Conservation (phyloP, 2,888 invertebrate species). For the Trachelus tabidus region DNA sequence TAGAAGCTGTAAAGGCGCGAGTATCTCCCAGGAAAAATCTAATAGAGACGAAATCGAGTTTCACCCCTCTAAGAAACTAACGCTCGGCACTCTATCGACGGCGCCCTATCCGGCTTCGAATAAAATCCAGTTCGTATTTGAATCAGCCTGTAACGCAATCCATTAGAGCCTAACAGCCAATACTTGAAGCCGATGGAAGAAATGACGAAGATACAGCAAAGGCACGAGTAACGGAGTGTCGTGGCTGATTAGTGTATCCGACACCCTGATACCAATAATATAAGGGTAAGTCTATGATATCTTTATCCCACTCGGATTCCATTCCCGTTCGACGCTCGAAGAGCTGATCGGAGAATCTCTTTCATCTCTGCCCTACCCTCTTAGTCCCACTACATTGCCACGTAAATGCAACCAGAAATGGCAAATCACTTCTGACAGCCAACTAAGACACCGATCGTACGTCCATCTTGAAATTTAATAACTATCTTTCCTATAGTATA, state of each 20-base stretch:
- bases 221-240: constrained; percentile 37
- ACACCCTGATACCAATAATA: neutral
- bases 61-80: constrained; percentile 49
- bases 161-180: constrained; percentile 65
- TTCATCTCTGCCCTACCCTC: constrained; percentile 36
- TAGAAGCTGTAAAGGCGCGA: neutral
- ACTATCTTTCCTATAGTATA: too few species aligned
- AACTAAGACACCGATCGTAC: constrained; percentile 41
- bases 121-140: constrained; percentile 65
- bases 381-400: constrained; percentile 21
- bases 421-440: constrained; percentile 38
- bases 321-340: constrained; percentile 19
- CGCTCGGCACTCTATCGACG: constrained; percentile 34
- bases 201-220: constrained; percentile 19
- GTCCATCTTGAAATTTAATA: neutral
- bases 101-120: constrained; percentile 38
- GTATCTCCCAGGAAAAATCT: constrained; percentile 54
- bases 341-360: constrained; percentile 42
- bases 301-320: constrained; percentile 24
- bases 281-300: constrained; percentile 22
- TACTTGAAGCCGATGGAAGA: constrained; percentile 44
- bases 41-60: constrained; percentile 62
- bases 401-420: constrained; percentile 24
- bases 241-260: constrained; percentile 48
- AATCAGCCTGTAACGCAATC: constrained; percentile 65